Evolutionary conservation across 2,797 vertebrate species (phyloP), one percentile per base, ranked within the genome.

Genomic region (Botia kubotai): DNA sequence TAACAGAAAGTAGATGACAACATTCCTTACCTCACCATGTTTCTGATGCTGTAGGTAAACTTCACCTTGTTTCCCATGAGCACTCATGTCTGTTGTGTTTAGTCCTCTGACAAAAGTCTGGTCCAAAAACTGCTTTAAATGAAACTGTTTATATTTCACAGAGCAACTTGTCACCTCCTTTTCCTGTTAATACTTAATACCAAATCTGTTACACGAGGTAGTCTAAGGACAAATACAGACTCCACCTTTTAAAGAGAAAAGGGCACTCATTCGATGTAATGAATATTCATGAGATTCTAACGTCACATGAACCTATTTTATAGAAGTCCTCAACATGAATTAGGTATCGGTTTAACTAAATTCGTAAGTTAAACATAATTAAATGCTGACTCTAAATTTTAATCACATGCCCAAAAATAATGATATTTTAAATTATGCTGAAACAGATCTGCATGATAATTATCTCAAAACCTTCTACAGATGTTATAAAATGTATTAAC

Each of bases 1-100:
- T 36, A 58, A 7, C 13, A 39, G 8, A 50, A 55, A 53, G 23
- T 19, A 60, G 11, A 16, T 13, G 6, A 17, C 3, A 26, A 29
- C 4, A n/a, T 6, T 17, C 79, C 87, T 93, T 83, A 95, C 94
- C 88, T 93, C 93, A 0, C 89, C 92, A 62, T 90, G 66, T 88
- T 90, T 94, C 66, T 82, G 90, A 2, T 90, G 90, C 74, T 88
- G 93, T 16, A 95, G 86, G 69, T 91, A 93, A 72, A 92, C 91
- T 23, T 90, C 86, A 69, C 94, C 94, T 69, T 88, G 84, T 89
- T 93, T 95, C 3, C 81, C 75, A 10, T 77, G 86, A 46, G 84
- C 83, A 16, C 94, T 93, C 91, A 94, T 92, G 46, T 46, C 58
- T 43, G 43, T 53, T 67, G 19, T 60, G n/a, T n/a, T n/a, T 14